Conservation (phyloP, 1,140 invertebrate species). For the Drosophila ercepeae region DNA sequence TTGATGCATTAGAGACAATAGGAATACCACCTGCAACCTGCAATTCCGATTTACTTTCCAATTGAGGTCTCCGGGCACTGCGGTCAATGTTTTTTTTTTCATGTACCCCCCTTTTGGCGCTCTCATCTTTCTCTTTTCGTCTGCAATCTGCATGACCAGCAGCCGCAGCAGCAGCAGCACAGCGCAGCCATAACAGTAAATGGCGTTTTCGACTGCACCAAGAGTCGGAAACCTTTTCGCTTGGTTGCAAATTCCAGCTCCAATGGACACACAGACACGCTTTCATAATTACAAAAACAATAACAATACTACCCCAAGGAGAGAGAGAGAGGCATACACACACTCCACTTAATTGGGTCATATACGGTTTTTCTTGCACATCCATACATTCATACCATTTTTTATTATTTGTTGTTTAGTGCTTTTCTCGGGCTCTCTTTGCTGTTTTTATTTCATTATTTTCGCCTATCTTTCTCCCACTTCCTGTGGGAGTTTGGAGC, state of each 20-base stretch:
- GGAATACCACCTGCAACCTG: not conserved
- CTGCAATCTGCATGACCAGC: conserved; percentile 73
- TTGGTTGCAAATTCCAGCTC: conserved; percentile 77
- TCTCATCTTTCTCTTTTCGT: conserved; percentile 30
- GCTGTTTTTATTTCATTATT: conserved; percentile 43
- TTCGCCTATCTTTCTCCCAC: conserved; percentile 56
- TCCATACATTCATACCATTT: conserved; percentile 1
- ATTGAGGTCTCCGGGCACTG: conserved; percentile 52
- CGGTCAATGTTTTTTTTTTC: conserved; percentile 63
- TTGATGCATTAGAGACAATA: not conserved
- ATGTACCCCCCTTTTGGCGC: conserved; percentile 38
- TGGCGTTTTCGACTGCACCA: conserved; percentile 55
- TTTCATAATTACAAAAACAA: conserved; percentile 73
- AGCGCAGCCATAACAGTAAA: conserved; percentile 42
- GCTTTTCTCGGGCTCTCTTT: conserved; percentile 14
- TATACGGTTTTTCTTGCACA: conserved; percentile 60
- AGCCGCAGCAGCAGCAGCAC: too few relatives aligned
- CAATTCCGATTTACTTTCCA: conserved; percentile 49
- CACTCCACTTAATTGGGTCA: conserved; percentile 79
- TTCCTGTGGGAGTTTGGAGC: conserved; percentile 66
- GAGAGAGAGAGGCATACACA: not conserved
- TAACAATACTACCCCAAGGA: conserved; percentile 20
- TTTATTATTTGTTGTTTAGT: conserved; percentile 45
- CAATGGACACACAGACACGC: conserved; percentile 55
- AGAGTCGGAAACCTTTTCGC: conserved; percentile 77